These are phyloP conservation scores for Charadrius vociferus DNA, from an alignment of 2,113 vertebrate genomes.

Conservation along the genomic window DNA sequence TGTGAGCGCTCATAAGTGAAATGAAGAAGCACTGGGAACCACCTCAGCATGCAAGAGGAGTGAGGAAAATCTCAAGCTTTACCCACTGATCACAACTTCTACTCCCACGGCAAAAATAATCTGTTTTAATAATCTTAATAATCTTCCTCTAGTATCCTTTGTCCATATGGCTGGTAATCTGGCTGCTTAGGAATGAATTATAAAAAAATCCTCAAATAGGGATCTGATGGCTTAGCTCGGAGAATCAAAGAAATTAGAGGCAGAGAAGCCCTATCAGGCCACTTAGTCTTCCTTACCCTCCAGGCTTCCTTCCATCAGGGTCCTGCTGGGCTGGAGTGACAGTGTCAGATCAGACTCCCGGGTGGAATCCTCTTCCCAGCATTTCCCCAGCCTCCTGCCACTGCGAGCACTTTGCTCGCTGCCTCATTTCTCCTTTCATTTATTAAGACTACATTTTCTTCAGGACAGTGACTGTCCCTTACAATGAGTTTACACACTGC, in stretches of 20 bases:
- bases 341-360: not conserved
- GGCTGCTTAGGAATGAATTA: conserved; percentile 58
- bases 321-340: not conserved
- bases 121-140: conserved; percentile 65
- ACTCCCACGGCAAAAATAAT: not conserved
- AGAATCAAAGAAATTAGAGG: conserved; percentile 41
- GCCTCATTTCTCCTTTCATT: not conserved
- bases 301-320: not conserved
- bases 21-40: not conserved
- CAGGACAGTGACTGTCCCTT: not conserved
- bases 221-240: conserved; percentile 54
- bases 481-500: not conserved
- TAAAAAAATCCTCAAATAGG: conserved; percentile 62
- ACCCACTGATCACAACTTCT: not conserved
- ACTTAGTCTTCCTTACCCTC: not conserved
- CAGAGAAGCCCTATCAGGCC: conserved; percentile 13
- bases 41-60: not conserved
- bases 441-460: not conserved
- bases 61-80: not conserved
- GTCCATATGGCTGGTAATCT: conserved; percentile 64
- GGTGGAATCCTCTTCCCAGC: not conserved
- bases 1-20: not conserved
- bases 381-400: not conserved
- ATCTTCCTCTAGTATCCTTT: conserved; percentile 31
- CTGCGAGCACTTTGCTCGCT: not conserved